Conservation (phyloP, 1,140 invertebrate genomes). For the Drosophila asahinai region DNA sequence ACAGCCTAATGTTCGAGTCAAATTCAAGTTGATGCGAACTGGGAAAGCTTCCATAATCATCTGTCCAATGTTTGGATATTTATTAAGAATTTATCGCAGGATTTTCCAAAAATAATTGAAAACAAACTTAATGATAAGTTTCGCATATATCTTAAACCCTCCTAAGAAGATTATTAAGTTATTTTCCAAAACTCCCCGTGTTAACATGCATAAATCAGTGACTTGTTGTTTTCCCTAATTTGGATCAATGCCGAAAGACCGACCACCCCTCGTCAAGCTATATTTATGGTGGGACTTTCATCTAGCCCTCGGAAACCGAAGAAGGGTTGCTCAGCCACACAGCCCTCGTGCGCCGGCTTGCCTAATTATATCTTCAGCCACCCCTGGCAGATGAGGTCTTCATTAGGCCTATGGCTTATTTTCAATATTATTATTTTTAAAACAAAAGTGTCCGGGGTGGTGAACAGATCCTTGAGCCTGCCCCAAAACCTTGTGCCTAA, state of each 20-base stretch:
- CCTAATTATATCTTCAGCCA: conserved; percentile 40
- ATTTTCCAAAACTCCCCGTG: background rate
- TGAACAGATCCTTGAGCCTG: conserved; percentile 30
- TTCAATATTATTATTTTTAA: conserved; percentile 36
- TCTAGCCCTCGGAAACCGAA: background rate
- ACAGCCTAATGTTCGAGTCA: conserved; percentile 3
- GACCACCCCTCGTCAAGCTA: conserved; percentile 6
- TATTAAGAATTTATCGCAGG: background rate
- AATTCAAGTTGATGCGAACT: conserved; percentile 1
- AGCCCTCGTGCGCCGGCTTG: conserved; percentile 4
- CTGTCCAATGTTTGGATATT: background rate
- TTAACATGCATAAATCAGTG: conserved; percentile 16
- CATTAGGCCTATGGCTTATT: conserved; percentile 19
- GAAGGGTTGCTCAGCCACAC: conserved; percentile 10
- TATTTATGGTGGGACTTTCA: conserved; percentile 38
- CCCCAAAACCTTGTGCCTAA: conserved; percentile 48
- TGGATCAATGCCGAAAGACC: conserved; percentile 12
- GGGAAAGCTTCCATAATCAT: background rate
- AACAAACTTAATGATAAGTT: background rate
- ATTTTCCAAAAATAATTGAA: background rate
- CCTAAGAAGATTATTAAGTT: background rate
- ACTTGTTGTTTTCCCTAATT: conserved; percentile 34
- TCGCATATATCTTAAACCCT: background rate
- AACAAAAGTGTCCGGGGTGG: conserved; percentile 11
- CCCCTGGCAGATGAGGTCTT: conserved; percentile 34